Conservation (phyloP, 2,888 invertebrate genomes). For the Melanargia galathea region DNA sequence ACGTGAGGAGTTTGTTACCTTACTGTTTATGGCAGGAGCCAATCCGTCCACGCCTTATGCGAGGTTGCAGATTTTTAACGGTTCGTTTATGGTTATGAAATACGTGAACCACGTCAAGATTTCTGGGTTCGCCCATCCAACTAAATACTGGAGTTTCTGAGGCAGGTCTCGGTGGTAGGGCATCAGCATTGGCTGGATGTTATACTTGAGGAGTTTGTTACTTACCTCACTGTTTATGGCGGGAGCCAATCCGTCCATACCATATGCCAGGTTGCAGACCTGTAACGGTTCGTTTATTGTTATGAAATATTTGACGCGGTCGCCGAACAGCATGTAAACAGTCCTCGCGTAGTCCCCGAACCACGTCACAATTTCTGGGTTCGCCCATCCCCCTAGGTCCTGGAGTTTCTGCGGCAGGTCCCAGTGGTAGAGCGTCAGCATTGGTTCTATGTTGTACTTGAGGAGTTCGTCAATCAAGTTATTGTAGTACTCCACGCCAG, state of each 20-base stretch:
- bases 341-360: slow-evolving; percentile 84
- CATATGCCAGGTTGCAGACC: slow-evolving; percentile 68
- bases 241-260: slow-evolving; percentile 63
- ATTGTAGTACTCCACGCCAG: slow-evolving; percentile 86
- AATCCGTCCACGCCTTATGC: too few species aligned
- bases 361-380: slow-evolving; percentile 83
- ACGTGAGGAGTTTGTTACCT: too few species aligned
- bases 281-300: slow-evolving; percentile 86
- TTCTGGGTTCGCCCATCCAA: slow-evolving; percentile 85
- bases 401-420: slow-evolving; percentile 76
- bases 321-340: slow-evolving; percentile 73
- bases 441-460: slow-evolving; percentile 81
- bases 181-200: slow-evolving; percentile 83
- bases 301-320: slow-evolving; percentile 85
- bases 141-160: slow-evolving; percentile 58
- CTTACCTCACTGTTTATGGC: slow-evolving; percentile 40
- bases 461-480: slow-evolving; percentile 85
- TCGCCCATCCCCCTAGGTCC: slow-evolving; percentile 84
- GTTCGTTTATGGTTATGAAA: slow-evolving; percentile 89
- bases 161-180: slow-evolving; percentile 84
- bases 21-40: too few species aligned
- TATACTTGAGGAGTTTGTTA: slow-evolving; percentile 81
- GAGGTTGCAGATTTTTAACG: too few species aligned
- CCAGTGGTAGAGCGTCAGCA: slow-evolving; percentile 83
- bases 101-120: slow-evolving; percentile 83